Conservation (phyloP, 1,140 invertebrate genomes). For the Micrasema minimum region DNA sequence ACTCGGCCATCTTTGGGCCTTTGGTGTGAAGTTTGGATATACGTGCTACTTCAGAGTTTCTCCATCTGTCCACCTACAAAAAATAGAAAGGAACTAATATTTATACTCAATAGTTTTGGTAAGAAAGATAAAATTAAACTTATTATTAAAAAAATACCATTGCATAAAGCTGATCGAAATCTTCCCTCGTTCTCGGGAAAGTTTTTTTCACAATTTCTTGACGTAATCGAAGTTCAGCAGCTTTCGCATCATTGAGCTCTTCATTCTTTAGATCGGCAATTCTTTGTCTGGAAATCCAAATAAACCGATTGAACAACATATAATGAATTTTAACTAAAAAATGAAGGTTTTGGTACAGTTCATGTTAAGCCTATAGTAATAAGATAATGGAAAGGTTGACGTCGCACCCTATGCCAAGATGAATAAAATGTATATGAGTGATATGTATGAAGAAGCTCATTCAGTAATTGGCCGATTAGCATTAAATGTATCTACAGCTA, state of each 20-base stretch:
- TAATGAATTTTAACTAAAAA: background rate
- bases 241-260: slow-evolving; percentile 61
- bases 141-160: slow-evolving; percentile 60
- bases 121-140: background rate
- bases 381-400: no score
- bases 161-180: slow-evolving; percentile 74
- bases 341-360: background rate
- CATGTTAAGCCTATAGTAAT: no score
- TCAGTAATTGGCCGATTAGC: no score
- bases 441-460: no score
- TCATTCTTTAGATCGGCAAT: slow-evolving; percentile 64
- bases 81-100: background rate
- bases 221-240: slow-evolving; percentile 64
- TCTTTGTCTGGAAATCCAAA: slow-evolving; percentile 61
- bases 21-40: slow-evolving; percentile 69
- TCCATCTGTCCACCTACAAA: slow-evolving; percentile 71
- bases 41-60: slow-evolving; percentile 68
- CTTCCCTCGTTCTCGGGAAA: slow-evolving; percentile 69
- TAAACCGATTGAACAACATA: background rate
- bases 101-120: background rate
- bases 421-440: no score
- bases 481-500: no score
- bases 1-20: slow-evolving; percentile 70
- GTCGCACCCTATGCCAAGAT: no score
- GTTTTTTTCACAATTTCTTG: slow-evolving; percentile 69